Base-by-base conservation (phyloP, 2,888 invertebrate genomes). In the Caenorhabditis drosophilae region DNA sequence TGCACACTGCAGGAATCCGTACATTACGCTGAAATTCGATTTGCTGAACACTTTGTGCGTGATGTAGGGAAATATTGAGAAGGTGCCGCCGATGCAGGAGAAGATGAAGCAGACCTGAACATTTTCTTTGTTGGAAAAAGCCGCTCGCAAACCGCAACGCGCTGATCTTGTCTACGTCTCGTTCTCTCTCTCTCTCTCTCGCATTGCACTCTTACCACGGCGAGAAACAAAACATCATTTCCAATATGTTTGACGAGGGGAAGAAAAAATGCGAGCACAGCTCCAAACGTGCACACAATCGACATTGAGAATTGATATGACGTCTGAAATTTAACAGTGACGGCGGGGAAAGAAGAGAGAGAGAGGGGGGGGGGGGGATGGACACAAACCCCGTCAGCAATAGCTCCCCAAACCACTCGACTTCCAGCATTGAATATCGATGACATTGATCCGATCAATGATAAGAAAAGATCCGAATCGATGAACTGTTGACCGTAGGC, bases 401-500 rank as follows among this genome's bases (percentile, higher is more conserved):
- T 23, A 2, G 62, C 60, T 16, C 81, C 81, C 81, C 81, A 81
- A 25, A 74, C 46, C 9, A 81, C 67, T 22, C 80, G 68, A 47
- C 77, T 77, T 22, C 73, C 60, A 26, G 80, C 80, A 68, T 81
- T 81, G 67, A 72, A 71, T 15, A 73, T 69, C 0, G 81, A 77
- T 1, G 79, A 76, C 38, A 81, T 66, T 1, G 79, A 77, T 44
- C 76, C 81, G 18, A 81, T 70, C 4, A 79, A 61, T 18, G 81
- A 79, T n/a, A 81, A 60, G 47, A 80, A 81, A 31, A 78, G 71
- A 58, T 81, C 81, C 31, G 76, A 75, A 4, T 67, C 50, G 41
- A 81, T 79, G 66, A 81, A 81, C 23, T 75, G 75, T 45, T 79
- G 78, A 34, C 80, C 81, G 49, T 70, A 81, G 0, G 79, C n/a